Evolutionary conservation across 2,888 invertebrate genomes (phyloP).

Genomic region (Strigamia crassipes): DNA sequence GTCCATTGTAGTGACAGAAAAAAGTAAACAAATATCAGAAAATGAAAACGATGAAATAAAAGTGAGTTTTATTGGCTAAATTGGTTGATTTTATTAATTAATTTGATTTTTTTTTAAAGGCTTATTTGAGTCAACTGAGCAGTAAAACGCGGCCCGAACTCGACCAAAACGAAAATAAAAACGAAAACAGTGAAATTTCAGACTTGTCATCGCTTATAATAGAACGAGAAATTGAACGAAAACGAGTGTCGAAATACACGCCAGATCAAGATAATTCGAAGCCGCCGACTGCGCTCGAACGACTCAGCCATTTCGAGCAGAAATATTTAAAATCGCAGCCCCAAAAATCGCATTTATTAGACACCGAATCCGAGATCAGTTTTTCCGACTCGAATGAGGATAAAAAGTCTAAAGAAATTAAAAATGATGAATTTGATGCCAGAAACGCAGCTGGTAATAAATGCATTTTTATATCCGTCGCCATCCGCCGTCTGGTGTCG

Average conservation of each 20-base stretch:
- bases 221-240: background rate
- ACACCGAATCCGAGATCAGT: background rate
- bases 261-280: background rate
- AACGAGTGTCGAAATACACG: background rate
- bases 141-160: background rate
- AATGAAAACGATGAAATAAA: conserved; percentile 32
- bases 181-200: background rate
- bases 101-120: background rate
- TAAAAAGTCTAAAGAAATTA: background rate
- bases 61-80: background rate
- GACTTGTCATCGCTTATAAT: background rate
- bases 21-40: background rate
- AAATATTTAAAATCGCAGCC: conserved; percentile 31
- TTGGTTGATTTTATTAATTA: too few relatives aligned
- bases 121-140: background rate
- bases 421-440: background rate
- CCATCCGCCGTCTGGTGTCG: background rate
- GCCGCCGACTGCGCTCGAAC: background rate
- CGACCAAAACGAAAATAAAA: background rate
- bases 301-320: background rate
- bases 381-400: background rate
- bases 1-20: too few relatives aligned
- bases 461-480: background rate
- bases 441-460: background rate
- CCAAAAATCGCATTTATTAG: conserved; percentile 5